Base-by-base conservation (phyloP, 2,797 vertebrate species). In the Alca torda region DNA sequence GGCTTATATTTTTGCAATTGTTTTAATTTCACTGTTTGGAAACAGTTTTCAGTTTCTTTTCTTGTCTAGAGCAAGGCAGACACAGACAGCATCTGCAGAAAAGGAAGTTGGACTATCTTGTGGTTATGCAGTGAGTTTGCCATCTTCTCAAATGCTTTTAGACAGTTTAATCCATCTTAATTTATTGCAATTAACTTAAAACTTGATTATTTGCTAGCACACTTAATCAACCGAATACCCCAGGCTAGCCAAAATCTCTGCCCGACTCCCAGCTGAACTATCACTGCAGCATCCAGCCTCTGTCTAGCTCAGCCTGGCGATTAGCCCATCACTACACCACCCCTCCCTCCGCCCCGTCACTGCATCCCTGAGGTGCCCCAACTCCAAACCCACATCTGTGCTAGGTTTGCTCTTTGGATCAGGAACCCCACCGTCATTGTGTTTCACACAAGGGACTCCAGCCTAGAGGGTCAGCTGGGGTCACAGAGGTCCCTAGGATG, bases 351-450 rank as follows among this genome's bases (percentile, higher is more conserved):
- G 57, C 4, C n/a, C 80, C 7, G 2, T 1, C 70, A 48, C n/a
- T 1, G 46, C 48, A 43, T 6, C 26, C 59, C 30, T 14, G 50
- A 54, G 39, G 4, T 1, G 4, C 45, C 5, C 9, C 28, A 41
- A 14, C 37, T 51, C 46, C 60, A 50, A 48, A n/a, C 14, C 31
- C 1, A 0, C 3, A 0, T 18, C 7, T 33, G 61, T 13, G 41
- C 39, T 9, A 6, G 8, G 39, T 15, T 16, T 91, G 75, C 11
- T 78, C 41, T 24, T 15, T 13, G n/a, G 51, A 25, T 21, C 51
- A 50, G 33, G 19, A 92, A 16, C 17, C 25, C 18, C 21, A 10
- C 3, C 0, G 0, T 17, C 30, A 43, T 26, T 1, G 1, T 2
- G 15, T 8, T 13, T 35, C 46, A 41, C 51, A 2, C 0, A 24